These are phyloP conservation scores for Zaprionus obscuricornis DNA, from an alignment of 2,888 invertebrate species.

Conservation along the genomic window DNA sequence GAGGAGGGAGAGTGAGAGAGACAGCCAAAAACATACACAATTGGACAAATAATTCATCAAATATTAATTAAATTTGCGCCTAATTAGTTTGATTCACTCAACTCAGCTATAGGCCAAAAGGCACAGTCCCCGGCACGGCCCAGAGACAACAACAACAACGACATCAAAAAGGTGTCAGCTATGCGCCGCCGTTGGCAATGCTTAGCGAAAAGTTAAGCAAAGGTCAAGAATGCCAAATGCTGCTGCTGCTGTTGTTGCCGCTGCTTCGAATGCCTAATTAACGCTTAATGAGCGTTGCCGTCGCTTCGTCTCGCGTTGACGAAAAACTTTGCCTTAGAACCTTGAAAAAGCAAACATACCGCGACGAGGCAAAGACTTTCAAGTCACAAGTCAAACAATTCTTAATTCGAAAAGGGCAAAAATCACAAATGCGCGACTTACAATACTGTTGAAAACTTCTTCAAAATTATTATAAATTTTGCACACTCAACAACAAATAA, in stretches of 20 bases:
- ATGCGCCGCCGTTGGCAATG: conserved; percentile 47
- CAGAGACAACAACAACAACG: neutral
- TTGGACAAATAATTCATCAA: conserved; percentile 58
- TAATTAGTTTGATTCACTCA: conserved; percentile 66
- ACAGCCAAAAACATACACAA: conserved; percentile 21
- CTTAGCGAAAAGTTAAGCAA: conserved; percentile 40
- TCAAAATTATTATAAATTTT: too few relatives aligned
- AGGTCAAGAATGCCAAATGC: conserved; percentile 22
- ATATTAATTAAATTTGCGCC: conserved; percentile 71
- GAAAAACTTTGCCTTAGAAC: conserved; percentile 12
- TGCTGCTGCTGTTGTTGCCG: conserved; percentile 6
- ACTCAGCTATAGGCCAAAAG: neutral
- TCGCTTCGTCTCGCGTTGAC: conserved; percentile 4
- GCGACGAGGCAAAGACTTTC: conserved; percentile 23
- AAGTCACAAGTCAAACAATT: conserved; percentile 38
- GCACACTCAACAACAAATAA: neutral
- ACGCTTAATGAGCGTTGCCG: conserved; percentile 52
- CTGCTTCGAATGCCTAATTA: conserved; percentile 61
- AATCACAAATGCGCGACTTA: too few relatives aligned
- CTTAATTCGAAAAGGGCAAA: neutral
- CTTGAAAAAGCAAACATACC: neutral
- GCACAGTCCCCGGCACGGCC: neutral
- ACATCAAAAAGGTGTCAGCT: conserved; percentile 69
- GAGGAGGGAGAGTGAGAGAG: too few relatives aligned
- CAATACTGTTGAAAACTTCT: neutral